Conservation (phyloP, 1,140 invertebrate genomes). For the Lasioglossum baleicum region DNA sequence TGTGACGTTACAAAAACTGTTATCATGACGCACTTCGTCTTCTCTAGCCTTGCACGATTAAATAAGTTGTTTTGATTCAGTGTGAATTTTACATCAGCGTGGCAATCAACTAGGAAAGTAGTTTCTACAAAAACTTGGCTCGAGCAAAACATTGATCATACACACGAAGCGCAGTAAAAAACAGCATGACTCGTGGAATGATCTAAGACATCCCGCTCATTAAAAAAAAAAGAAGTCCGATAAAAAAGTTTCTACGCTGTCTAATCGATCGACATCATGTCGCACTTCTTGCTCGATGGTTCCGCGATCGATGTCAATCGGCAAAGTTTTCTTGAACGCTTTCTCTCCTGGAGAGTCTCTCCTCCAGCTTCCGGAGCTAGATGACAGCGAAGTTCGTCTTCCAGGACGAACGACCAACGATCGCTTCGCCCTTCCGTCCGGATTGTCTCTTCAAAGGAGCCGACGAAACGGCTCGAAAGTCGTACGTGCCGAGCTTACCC, state of each 20-base stretch:
- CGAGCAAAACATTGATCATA: too few species aligned
- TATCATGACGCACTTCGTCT: too few species aligned
- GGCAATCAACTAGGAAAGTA: too few species aligned
- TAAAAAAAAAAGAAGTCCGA: background rate
- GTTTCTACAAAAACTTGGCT: too few species aligned
- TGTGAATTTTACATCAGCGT: too few species aligned
- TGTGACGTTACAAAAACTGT: too few species aligned
- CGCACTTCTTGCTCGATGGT: background rate
- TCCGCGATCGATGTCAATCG: background rate
- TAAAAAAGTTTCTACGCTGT: background rate
- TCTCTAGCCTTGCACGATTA: too few species aligned
- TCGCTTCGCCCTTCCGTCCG: conserved; percentile 55
- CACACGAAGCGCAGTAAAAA: too few species aligned
- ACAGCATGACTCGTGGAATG: too few species aligned
- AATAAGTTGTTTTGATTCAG: too few species aligned
- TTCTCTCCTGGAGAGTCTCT: conserved; percentile 9
- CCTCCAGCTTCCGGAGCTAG: background rate
- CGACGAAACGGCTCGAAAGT: conserved; percentile 57
- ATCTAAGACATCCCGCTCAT: too few species aligned
- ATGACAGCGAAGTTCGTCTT: conserved; percentile 1
- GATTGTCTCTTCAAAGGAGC: conserved; percentile 63
- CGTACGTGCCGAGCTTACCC: conserved; percentile 60
- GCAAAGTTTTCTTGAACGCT: background rate
- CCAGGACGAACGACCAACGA: conserved; percentile 29
- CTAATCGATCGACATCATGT: background rate